Evolutionary conservation across 2,113 vertebrate species (phyloP), one percentile per base, ranked within the genome.

Genomic region (Pedetes capensis): DNA sequence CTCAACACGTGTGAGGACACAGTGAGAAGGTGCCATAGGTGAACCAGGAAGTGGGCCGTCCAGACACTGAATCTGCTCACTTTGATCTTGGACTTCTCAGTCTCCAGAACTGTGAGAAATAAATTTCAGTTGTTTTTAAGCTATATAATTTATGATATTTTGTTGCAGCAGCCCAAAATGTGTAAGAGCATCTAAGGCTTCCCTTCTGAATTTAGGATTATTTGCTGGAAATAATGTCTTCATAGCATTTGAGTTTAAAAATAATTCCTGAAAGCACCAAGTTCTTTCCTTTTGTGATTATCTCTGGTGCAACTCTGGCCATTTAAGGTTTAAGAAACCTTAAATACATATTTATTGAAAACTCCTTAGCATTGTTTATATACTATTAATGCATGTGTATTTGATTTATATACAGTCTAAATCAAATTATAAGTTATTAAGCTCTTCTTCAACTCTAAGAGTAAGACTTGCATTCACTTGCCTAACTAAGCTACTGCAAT

Each of bases 181-280:
- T 55, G 2, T 44, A 55, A 84, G 53, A 75, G n/a, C 94, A 32
- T 34, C 57, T 72, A 1, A 0, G n/a, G 29, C 49, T 55, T 95
- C 83, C 89, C 20, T 91, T 88, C 72, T 47, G 34, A 80, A 79
- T 95, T 96, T 94, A 95, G 78, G 34, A 76, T 94, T 89, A 83
- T 91, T 97, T 94, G 5, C 55, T 93, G 39, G 93, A 89, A 92
- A 87, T 25, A 68, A 0, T 17, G 34, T 93, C 47, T 96, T 95
- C 91, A 17, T 75, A 51, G 18, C 3, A 59, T 76, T 87, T 12
- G 42, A 32, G 8, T 3, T 51, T 47, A 87, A 85, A 66, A 85
- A 76, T 51, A 9, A 71, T 80, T 47, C 32, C 59, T 78, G 27
- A 88, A 71, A 69, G 17, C 6, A 44, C 22, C 42, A 76, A 3